Conservation (phyloP, 2,113 vertebrate species). For the Ameiurus melas region DNA sequence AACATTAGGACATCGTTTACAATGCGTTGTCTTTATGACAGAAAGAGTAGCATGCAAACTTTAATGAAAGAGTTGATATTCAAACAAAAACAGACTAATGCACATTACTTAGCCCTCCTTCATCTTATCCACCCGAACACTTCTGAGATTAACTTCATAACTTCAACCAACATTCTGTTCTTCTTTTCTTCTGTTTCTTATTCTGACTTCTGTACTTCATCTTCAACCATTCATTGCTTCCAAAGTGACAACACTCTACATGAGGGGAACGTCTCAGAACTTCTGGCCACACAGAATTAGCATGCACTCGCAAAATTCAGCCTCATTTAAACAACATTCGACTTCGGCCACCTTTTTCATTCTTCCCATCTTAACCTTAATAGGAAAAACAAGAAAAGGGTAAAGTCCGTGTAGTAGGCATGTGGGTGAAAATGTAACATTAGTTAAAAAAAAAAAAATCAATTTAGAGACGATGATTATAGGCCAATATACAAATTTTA, state of each 20-base stretch:
- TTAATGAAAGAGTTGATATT: slow-evolving; percentile 33
- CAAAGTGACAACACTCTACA: slow-evolving; percentile 92
- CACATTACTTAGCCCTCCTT: slow-evolving; percentile 95
- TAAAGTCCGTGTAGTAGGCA: slow-evolving; percentile 80
- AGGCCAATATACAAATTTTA: slow-evolving; percentile 10
- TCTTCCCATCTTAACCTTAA: slow-evolving; percentile 99
- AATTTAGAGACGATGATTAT: background rate
- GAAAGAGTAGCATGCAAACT: slow-evolving; percentile 44
- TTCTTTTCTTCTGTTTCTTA: slow-evolving; percentile 98
- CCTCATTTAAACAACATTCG: slow-evolving; percentile 86
- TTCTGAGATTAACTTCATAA: slow-evolving; percentile 99
- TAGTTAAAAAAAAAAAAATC: slow-evolving; percentile 1
- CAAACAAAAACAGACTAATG: slow-evolving; percentile 87
- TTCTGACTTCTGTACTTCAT: slow-evolving; percentile 96
- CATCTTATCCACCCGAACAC: slow-evolving; percentile 97
- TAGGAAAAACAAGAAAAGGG: slow-evolving; percentile 96
- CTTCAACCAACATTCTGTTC: slow-evolving; percentile 85
- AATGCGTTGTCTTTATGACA: slow-evolving; percentile 25
- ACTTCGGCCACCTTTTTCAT: slow-evolving; percentile 98
- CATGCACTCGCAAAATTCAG: slow-evolving; percentile 98
- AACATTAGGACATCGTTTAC: slow-evolving; percentile 21
- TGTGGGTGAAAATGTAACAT: slow-evolving; percentile 28
- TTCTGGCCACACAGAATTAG: slow-evolving; percentile 90
- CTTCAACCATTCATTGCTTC: slow-evolving; percentile 91
- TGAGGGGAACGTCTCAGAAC: slow-evolving; percentile 80